Evolutionary conservation across 2,797 vertebrate genomes (phyloP), one percentile per base, ranked within the genome.

Genomic region (Cercopithecus diana): DNA sequence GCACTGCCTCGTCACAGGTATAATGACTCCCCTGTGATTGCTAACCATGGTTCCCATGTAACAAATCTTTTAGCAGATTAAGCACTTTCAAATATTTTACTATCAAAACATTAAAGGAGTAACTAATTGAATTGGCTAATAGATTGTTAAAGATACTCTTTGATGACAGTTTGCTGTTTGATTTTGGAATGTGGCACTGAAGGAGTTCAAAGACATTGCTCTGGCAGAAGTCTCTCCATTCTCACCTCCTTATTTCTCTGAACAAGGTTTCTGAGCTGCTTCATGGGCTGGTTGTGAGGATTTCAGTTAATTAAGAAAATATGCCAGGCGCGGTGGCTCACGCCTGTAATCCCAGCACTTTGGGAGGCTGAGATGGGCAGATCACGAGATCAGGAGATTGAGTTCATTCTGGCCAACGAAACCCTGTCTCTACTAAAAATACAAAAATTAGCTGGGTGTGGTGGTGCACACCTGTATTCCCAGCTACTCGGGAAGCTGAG

Each of bases 251-350:
- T 57, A 55, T 67, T 95, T 50, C 55, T 72, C 64, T 55, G 50
- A 94, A 50, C 5, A 75, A 95, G n/a, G 89, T 57, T 79, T 91
- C 88, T 57, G 33, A 92, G 48, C 33, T 88, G 26, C 28, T 8
- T 52, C 7, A 33, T 9, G 30, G 48, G 14, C 30, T 79, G 7
- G 11, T 7, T 93, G 8, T 15, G 7, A 93, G 81, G 36, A 75
- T 79, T 39, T 76, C 83, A 88, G 64, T 81, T 80, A 89, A 82
- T 73, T 58, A 94, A 50, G 48, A 82, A 91, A 58, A 55, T 15
- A 55, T 7, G 52, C 52, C 2, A 0, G 52, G 52, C 2, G 7
- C 20, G 20, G 20, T 55, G 52, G 19, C 52, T 55, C 52, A 55
- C 2, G 2, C 52, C 52, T 55, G 52, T 20, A 55, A 55, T 55